Evolutionary conservation across 2,888 invertebrate species (phyloP).

Genomic region (Nomada flava): DNA sequence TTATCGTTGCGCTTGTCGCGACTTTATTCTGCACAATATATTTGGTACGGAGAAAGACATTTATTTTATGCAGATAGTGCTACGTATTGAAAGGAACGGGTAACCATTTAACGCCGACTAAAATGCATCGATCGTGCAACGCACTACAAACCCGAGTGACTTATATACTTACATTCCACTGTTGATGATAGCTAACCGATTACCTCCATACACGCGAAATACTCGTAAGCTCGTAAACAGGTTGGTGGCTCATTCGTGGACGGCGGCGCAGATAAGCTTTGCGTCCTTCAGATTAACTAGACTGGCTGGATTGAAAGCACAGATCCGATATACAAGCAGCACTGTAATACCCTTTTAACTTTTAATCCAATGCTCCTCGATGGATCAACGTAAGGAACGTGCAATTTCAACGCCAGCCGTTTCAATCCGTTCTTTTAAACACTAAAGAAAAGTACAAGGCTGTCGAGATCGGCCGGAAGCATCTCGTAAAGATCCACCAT

Average conservation of each 20-base stretch:
- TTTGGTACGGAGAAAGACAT: too few relatives aligned
- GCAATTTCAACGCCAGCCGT: slow-evolving; percentile 16
- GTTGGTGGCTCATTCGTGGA: slow-evolving; percentile 33
- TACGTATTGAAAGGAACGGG: too few relatives aligned
- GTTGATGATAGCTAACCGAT: slow-evolving; percentile 66
- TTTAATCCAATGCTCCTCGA: not conserved
- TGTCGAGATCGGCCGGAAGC: not conserved
- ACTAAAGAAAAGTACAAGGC: not conserved
- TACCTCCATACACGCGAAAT: slow-evolving; percentile 65
- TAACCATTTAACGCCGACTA: slow-evolving; percentile 32
- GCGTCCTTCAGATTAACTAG: slow-evolving; percentile 38
- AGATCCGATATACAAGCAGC: not conserved
- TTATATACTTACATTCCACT: slow-evolving; percentile 56
- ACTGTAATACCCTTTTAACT: not conserved
- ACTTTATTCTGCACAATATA: too few relatives aligned
- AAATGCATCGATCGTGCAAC: slow-evolving; percentile 51
- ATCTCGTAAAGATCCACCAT: slow-evolving; percentile 11
- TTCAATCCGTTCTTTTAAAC: not conserved
- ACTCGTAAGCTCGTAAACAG: slow-evolving; percentile 68
- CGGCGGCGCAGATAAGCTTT: slow-evolving; percentile 27
- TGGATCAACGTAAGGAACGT: not conserved
- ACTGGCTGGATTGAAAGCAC: not conserved
- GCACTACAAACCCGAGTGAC: slow-evolving; percentile 51
- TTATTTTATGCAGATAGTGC: too few relatives aligned
- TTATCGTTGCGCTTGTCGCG: too few relatives aligned